These are phyloP conservation scores for Tortrix viridana DNA, from an alignment of 2,888 invertebrate genomes.

Conservation along the genomic window DNA sequence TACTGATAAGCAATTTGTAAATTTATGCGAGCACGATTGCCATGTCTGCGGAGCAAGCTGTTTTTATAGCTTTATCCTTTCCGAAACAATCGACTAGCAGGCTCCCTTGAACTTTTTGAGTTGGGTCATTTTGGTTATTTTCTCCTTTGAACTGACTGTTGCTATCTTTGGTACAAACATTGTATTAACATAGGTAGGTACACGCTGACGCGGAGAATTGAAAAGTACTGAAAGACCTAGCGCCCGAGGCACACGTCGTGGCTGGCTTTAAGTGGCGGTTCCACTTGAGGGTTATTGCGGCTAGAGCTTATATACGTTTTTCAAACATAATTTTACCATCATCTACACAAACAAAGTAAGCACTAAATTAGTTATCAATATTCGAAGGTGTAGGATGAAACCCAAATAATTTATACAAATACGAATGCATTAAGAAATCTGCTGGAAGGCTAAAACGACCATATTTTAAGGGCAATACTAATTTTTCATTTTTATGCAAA, in stretches of 20 bases:
- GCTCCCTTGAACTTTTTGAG: no score
- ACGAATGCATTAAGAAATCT: constrained; percentile 28
- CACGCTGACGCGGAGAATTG: constrained; percentile 15
- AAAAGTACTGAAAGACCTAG: constrained; percentile 28
- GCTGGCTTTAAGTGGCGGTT: constrained; percentile 20
- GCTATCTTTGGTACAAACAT: constrained; percentile 13
- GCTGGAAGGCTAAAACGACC: constrained; percentile 26
- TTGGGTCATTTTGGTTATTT: no score
- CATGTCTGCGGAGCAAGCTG: no score
- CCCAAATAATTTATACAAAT: constrained; percentile 20
- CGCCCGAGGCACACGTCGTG: constrained; percentile 15
- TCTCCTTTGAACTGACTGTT: constrained; percentile 6
- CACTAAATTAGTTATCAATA: constrained; percentile 9
- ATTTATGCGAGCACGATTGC: no score
- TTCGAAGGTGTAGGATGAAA: constrained; percentile 17
- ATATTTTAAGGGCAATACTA: constrained; percentile 24
- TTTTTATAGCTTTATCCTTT: no score
- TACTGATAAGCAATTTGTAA: no score
- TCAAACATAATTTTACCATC: no score
- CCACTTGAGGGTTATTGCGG: constrained; percentile 16
- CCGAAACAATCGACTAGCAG: no score
- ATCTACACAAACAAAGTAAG: background rate
- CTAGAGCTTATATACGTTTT: background rate
- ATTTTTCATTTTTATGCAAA: constrained; percentile 57
- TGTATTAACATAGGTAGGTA: no score